Base-by-base conservation (phyloP, 2,113 vertebrate genomes). In the Tursiops truncatus region DNA sequence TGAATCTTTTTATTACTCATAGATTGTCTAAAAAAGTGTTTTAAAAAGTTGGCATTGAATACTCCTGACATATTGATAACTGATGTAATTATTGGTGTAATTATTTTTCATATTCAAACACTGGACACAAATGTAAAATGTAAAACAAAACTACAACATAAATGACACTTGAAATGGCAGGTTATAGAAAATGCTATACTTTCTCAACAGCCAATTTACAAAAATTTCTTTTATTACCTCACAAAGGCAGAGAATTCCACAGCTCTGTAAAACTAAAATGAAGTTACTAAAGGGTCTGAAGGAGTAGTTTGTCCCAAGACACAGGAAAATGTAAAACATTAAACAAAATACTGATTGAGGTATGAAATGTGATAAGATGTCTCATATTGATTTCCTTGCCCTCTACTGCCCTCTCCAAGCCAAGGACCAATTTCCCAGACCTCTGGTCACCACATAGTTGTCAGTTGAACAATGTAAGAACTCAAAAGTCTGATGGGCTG, bases 51-150 rank as follows among this genome's bases (percentile, higher is more conserved):
- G 41, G 5, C 20, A 88, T 73, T 76, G 5, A 65, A 44, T 89
- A 2, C 8, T 81, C 89, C 5, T 63, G 65, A 79, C 15, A 83
- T 65, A 65, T 62, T 87, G 21, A 68, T 38, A 85, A 6, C 10
- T 92, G 12, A 10, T 60, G 0, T 76, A 81, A 18, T 89, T 96
- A 73, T 82, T 80, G 12, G 12, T 38, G 0, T 70, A 71, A 13
- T 89, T 96, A 79, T 82, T 80, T 83, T 81, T 89, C 53, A 36
- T 70, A 82, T 79, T 92, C 23, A 96, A 86, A 65, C 6, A 41
- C 9, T 62, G 76, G 12, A 73, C 23, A 60, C 4, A 63, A 79
- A 50, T 86, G 31, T 92, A 41, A 85, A 63, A 77, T 84, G 23
- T 56, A 77, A 95, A 89, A 60, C 1, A 41, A 68, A 97, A 90